Evolutionary conservation across 2,113 vertebrate genomes (phyloP).

Genomic region (Leiothrix lutea): DNA sequence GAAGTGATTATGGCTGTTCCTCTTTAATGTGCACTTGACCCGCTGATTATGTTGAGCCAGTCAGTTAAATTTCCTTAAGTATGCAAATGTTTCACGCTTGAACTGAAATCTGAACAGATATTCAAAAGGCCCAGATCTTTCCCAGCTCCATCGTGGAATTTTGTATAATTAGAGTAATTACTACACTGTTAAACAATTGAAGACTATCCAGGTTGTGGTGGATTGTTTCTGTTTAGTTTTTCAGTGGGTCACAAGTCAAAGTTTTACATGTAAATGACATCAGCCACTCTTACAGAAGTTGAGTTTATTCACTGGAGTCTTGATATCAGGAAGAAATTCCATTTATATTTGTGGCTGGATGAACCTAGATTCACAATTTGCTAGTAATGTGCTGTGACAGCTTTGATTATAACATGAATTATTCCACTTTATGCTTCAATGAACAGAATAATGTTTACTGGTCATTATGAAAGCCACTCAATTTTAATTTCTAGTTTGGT

Average conservation of each 20-base stretch:
- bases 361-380: not conserved
- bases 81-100: not conserved
- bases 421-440: conserved; percentile 16
- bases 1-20: not conserved
- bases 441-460: conserved; percentile 27
- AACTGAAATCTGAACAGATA: not conserved
- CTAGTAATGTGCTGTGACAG: conserved; percentile 20
- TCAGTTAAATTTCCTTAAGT: not conserved
- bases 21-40: not conserved
- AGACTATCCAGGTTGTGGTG: not conserved
- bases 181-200: not conserved
- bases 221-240: not conserved
- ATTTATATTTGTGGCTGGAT: not conserved
- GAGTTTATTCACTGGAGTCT: not conserved
- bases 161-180: not conserved
- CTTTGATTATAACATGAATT: conserved; percentile 31
- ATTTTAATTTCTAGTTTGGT: not conserved
- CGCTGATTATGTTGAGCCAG: not conserved
- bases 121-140: not conserved
- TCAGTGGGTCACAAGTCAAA: not conserved
- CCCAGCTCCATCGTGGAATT: not conserved
- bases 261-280: not conserved
- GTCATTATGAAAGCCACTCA: conserved; percentile 10
- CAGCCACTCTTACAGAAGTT: not conserved
- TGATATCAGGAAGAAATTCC: not conserved